Percentiles rank a stretch among this genome's conserved stretches.
Conservation (phyloP, 2,113 vertebrate genomes). For the Chinchilla lanigera region DNA sequence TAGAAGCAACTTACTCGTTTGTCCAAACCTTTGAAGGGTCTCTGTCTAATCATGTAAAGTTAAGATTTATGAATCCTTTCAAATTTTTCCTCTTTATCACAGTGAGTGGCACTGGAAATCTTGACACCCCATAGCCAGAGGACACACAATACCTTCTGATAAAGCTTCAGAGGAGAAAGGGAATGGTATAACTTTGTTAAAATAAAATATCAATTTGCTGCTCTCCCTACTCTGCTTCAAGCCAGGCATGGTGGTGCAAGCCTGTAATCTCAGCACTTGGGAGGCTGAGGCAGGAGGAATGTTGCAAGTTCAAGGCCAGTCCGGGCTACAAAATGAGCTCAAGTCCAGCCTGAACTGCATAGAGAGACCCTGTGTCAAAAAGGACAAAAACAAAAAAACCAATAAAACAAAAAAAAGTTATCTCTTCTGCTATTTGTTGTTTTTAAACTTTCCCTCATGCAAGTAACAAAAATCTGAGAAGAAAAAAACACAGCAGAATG, state of each 20-base stretch:
- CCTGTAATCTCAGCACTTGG: too few relatives aligned
- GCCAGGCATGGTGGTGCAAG: too few relatives aligned
- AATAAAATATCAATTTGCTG: neutral
- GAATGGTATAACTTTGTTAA: neutral
- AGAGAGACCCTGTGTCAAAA: too few relatives aligned
- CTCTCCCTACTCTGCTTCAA: neutral
- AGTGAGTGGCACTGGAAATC: slow-evolving; percentile 32
- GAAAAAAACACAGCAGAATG: neutral
- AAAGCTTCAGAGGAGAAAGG: neutral
- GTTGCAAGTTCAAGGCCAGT: too few relatives aligned
- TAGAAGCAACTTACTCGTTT: slow-evolving; percentile 68
- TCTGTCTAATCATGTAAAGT: slow-evolving; percentile 57
- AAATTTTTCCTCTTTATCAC: slow-evolving; percentile 2
- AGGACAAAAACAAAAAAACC: too few relatives aligned
- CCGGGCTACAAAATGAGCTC: too few relatives aligned
- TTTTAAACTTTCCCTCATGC: neutral
- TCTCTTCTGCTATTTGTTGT: neutral
- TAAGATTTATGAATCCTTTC: slow-evolving; percentile 46
- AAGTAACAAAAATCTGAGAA: neutral
- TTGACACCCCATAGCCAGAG: slow-evolving; percentile 23
- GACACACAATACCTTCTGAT: neutral
- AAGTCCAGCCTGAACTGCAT: too few relatives aligned
- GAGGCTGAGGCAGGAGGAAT: too few relatives aligned
- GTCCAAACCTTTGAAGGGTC: slow-evolving; percentile 58
- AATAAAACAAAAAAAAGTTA: too few relatives aligned